Conservation (phyloP, 2,888 invertebrate species). For the Hemaris fuciformis region DNA sequence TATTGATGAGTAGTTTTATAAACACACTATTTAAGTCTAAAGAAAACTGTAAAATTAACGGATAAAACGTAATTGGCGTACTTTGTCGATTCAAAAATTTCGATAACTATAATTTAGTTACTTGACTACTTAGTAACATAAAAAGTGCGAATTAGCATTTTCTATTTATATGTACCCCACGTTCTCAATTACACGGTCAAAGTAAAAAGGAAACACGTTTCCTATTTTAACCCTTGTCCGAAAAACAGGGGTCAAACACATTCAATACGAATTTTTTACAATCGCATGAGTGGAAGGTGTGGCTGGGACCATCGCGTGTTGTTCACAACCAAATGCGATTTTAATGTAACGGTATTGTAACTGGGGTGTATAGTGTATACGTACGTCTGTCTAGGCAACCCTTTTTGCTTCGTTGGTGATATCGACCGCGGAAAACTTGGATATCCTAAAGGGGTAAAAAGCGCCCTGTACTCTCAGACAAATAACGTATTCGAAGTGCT, state of each 20-base stretch:
- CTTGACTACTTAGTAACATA: too few species aligned
- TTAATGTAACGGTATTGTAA: neutral
- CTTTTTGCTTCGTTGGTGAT: neutral
- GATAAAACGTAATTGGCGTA: neutral
- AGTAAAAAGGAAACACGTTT: conserved; percentile 26
- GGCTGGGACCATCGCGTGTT: neutral
- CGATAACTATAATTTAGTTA: too few species aligned
- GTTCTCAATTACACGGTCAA: neutral
- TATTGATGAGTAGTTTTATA: too few species aligned
- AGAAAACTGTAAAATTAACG: neutral
- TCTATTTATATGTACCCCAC: conserved; percentile 1
- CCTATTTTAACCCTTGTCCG: conserved; percentile 33
- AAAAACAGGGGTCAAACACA: conserved; percentile 26
- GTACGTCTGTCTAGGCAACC: neutral
- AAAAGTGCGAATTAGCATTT: neutral
- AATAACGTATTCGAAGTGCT: too few species aligned
- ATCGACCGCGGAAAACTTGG: neutral
- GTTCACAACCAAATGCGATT: conserved; percentile 5
- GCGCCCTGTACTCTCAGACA: neutral
- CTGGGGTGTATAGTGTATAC: neutral
- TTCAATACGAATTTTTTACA: conserved; percentile 34
- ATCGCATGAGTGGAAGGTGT: neutral
- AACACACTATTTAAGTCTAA: neutral
- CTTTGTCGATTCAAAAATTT: neutral
- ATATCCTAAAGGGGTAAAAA: neutral